Evolutionary conservation across 1,140 invertebrate genomes (phyloP).

Genomic region (Diabrotica virgifera): DNA sequence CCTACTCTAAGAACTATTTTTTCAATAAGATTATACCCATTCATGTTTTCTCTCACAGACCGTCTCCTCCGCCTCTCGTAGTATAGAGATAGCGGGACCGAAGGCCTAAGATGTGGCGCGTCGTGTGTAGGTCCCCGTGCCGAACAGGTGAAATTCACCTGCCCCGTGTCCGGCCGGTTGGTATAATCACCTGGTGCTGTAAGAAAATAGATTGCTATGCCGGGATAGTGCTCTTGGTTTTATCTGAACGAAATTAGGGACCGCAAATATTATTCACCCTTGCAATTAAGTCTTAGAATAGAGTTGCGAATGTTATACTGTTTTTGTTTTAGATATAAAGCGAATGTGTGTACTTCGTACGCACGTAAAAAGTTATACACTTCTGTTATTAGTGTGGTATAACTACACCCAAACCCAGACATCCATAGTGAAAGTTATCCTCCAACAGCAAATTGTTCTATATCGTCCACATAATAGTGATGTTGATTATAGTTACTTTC

Average conservation of each 20-base stretch:
- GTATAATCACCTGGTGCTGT: constrained; percentile 18
- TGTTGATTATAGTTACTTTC: too few species aligned
- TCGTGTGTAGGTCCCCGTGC: constrained; percentile 14
- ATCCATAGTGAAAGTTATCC: too few species aligned
- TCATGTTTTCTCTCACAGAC: not conserved
- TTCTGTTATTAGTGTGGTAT: too few species aligned
- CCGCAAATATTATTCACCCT: constrained; percentile 10
- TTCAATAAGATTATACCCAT: not conserved
- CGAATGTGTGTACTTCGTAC: too few species aligned
- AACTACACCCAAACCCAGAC: too few species aligned
- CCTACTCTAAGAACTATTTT: too few species aligned
- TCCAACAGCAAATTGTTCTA: too few species aligned
- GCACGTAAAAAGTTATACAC: too few species aligned
- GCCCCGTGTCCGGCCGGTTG: constrained; percentile 1
- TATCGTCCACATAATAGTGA: too few species aligned
- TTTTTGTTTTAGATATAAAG: too few species aligned
- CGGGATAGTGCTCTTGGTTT: not conserved
- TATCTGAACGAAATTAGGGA: constrained; percentile 16
- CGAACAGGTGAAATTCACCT: constrained; percentile 20
- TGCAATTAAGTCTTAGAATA: constrained; percentile 8
- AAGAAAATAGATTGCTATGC: constrained; percentile 17
- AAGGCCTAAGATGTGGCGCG: not conserved
- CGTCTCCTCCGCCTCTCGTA: not conserved
- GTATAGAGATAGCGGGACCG: not conserved
- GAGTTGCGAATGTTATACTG: not conserved